phyloP scores from a whole-genome alignment of 2,113 vertebrate genomes.

The Thunnus maccoyii region DNA sequence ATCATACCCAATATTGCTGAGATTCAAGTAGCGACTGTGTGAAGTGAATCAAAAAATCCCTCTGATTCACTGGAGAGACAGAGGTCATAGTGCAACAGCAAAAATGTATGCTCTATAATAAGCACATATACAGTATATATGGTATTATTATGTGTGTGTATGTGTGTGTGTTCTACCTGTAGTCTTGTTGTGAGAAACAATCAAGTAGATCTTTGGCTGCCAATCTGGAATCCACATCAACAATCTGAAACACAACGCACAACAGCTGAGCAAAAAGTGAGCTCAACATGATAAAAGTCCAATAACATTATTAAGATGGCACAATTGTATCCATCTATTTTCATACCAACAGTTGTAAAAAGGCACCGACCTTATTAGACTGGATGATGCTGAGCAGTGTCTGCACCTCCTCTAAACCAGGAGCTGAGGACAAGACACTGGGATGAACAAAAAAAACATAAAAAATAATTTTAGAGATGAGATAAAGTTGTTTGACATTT shows the following conservation, averaged over 20 bases:
- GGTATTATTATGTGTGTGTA: not conserved
- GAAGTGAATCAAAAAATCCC: not conserved
- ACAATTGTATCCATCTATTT: not conserved
- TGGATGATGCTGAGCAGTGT: constrained; percentile 87
- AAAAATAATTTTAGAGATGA: not conserved
- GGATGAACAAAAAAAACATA: constrained; percentile 47
- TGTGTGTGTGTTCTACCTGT: constrained; percentile 83
- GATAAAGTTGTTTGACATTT: not conserved
- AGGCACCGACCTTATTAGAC: constrained; percentile 87
- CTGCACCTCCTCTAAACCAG: constrained; percentile 88
- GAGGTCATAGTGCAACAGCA: not conserved
- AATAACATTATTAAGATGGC: not conserved
- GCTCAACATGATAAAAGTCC: not conserved
- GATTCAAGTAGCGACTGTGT: not conserved
- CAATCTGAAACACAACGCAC: constrained; percentile 83
- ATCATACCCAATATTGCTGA: not conserved
- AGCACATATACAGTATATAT: not conserved
- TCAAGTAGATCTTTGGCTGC: constrained; percentile 88
- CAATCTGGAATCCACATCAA: constrained; percentile 79
- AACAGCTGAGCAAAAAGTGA: not conserved
- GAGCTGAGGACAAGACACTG: constrained; percentile 89
- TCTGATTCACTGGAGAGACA: not conserved
- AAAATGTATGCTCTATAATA: not conserved
- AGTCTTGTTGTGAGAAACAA: constrained; percentile 89
- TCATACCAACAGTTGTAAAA: not conserved